Percentiles rank a stretch among this genome's conserved stretches.
These are phyloP conservation scores for Epizoanthus scotinus DNA, from an alignment of 92 coral and sea anemone genomes.

Conservation along the genomic window DNA sequence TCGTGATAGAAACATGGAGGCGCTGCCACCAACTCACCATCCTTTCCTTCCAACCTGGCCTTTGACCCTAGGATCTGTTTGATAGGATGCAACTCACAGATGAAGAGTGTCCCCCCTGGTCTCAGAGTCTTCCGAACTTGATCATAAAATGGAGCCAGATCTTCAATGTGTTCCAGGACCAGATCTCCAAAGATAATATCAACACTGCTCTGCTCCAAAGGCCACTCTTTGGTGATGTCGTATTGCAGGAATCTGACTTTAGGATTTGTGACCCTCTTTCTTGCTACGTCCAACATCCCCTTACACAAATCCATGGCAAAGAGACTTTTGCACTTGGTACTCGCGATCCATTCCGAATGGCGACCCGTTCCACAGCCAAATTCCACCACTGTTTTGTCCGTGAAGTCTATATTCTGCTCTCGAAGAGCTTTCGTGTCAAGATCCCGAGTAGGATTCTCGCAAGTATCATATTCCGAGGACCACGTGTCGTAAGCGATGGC, in stretches of 20 bases:
- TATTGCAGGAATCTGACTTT: slow-evolving; percentile 23
- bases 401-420: slow-evolving; percentile 24
- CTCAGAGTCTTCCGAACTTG: slow-evolving; percentile 7
- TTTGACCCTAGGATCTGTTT: slow-evolving; percentile 33
- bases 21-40: slow-evolving; percentile 21
- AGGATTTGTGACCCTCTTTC: slow-evolving; percentile 5
- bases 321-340: slow-evolving; percentile 2
- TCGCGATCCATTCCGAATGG: slow-evolving; percentile 34
- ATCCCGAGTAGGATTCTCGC: slow-evolving; percentile 36
- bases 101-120: slow-evolving; percentile 24
- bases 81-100: slow-evolving; percentile 28
- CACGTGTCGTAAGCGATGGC: slow-evolving; percentile 35
- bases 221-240: slow-evolving; percentile 35
- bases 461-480: slow-evolving; percentile 30
- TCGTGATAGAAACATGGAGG: slow-evolving; percentile 44
- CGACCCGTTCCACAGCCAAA: slow-evolving; percentile 42
- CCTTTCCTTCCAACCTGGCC: slow-evolving; percentile 27
- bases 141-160: slow-evolving; percentile 33
- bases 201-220: slow-evolving; percentile 14
- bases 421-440: slow-evolving; percentile 33
- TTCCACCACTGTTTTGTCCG: slow-evolving; percentile 33
- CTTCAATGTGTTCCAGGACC: slow-evolving; percentile 31
- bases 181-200: slow-evolving; percentile 33
- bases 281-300: slow-evolving; percentile 29
- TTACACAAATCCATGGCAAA: slow-evolving; percentile 34